Percentiles rank a stretch among this genome's conserved stretches.
Evolutionary conservation across 2,888 invertebrate genomes (phyloP).

Genomic region (Cantharis rufa): DNA sequence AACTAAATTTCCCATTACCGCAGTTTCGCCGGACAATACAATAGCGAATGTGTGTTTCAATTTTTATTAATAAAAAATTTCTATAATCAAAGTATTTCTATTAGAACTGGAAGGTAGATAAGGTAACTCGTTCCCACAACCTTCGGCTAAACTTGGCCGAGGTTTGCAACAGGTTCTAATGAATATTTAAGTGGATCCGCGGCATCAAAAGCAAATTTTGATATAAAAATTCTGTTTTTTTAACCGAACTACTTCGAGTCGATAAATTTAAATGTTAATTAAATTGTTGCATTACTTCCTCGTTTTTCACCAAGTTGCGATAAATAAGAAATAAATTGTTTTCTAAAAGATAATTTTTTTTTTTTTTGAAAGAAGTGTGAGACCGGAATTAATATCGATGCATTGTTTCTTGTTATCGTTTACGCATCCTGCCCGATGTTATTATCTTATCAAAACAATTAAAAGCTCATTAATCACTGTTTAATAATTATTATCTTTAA

Average conservation of each 20-base stretch:
- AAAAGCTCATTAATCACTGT: background rate
- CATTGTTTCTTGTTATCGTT: background rate
- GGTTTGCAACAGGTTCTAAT: constrained; percentile 8
- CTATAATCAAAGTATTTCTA: constrained; percentile 1
- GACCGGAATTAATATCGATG: background rate
- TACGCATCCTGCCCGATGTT: background rate
- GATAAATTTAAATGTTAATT: background rate
- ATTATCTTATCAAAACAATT: background rate
- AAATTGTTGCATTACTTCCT: background rate
- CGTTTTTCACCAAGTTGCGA: background rate
- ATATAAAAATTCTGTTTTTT: background rate
- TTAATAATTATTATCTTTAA: background rate
- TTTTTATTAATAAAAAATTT: background rate
- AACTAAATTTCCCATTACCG: background rate
- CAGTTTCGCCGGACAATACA: background rate
- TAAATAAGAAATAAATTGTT: background rate
- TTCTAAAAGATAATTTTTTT: background rate
- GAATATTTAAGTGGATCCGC: background rate
- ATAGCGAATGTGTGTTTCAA: background rate
- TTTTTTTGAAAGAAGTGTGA: background rate
- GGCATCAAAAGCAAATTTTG: background rate
- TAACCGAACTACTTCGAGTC: background rate
- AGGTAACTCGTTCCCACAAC: constrained; percentile 33
- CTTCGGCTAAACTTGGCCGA: constrained; percentile 20
- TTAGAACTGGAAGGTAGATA: constrained; percentile 7